phyloP scores from a whole-genome alignment of 2,113 vertebrate species.

The Saguinus imperator region DNA sequence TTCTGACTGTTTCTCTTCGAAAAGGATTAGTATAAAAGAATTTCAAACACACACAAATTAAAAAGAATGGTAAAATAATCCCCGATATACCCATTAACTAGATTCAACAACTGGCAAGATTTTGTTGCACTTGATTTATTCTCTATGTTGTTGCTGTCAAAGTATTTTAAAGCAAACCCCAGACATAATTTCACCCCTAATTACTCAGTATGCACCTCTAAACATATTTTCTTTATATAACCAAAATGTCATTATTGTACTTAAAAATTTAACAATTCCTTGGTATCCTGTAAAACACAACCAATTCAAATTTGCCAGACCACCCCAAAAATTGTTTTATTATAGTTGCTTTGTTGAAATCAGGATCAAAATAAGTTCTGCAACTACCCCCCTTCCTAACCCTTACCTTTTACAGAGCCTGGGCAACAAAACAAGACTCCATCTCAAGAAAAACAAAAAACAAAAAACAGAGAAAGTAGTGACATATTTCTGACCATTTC shows the following conservation, averaged over 20 bases:
- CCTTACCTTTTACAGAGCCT: neutral
- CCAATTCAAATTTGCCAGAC: neutral
- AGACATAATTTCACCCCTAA: neutral
- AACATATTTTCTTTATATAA: conserved; percentile 22
- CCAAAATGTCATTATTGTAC: neutral
- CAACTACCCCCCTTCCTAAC: neutral
- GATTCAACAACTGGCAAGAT: neutral
- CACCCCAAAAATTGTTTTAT: neutral
- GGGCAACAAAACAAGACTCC: too few species aligned
- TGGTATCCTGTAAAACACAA: neutral
- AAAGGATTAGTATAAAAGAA: neutral
- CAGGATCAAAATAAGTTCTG: neutral
- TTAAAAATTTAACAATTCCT: neutral
- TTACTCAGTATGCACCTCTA: neutral
- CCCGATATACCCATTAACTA: neutral
- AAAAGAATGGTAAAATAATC: neutral
- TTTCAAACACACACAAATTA: neutral
- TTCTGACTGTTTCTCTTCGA: neutral
- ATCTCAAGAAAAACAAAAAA: too few species aligned
- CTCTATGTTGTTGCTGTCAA: neutral
- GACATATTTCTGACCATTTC: neutral
- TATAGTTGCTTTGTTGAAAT: neutral
- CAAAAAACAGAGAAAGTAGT: too few species aligned
- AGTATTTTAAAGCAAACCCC: neutral
- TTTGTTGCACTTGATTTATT: neutral